Evolutionary conservation across 92 coral and sea anemone species (phyloP).

Genomic region (Pocillopora meandrina): DNA sequence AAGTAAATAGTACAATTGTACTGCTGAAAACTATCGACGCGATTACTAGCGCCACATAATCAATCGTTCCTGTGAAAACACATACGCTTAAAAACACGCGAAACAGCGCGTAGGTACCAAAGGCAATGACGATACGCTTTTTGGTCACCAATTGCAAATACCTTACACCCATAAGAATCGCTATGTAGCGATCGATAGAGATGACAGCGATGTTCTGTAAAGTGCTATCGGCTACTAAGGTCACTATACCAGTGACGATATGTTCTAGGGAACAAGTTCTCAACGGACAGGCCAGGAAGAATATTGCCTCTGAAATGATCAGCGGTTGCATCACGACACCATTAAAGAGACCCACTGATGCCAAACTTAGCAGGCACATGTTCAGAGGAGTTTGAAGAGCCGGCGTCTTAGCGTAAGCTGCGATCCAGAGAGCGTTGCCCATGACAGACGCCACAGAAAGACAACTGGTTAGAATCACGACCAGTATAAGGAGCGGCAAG

Average conservation of each 20-base stretch:
- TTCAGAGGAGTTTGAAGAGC: conserved; percentile 37
- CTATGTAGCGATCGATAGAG: conserved; percentile 43
- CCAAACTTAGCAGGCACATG: conserved; percentile 42
- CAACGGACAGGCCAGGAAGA: conserved; percentile 36
- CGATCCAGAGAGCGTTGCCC: conserved; percentile 38
- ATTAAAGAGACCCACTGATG: conserved; percentile 38
- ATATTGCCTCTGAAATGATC: conserved; percentile 22
- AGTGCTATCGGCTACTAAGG: conserved; percentile 40
- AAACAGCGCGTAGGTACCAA: conserved; percentile 31
- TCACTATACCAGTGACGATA: conserved; percentile 36
- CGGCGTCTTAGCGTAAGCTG: conserved; percentile 34
- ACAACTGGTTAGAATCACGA: conserved; percentile 11
- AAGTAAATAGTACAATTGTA: conserved; percentile 5
- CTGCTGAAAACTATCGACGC: conserved; percentile 31
- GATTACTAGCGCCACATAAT: conserved; percentile 29
- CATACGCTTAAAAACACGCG: conserved; percentile 38
- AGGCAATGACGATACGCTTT: conserved; percentile 26
- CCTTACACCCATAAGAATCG: conserved; percentile 25
- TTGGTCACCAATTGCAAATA: conserved; percentile 28
- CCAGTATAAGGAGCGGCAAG: conserved; percentile 5
- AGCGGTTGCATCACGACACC: conserved; percentile 42
- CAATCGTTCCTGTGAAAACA: conserved; percentile 38
- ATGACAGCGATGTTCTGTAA: conserved; percentile 46
- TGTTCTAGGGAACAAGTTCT: conserved; percentile 32
- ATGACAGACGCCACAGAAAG: conserved; percentile 26